Conservation (phyloP, 2,113 vertebrate species). For the Progne subis region DNA sequence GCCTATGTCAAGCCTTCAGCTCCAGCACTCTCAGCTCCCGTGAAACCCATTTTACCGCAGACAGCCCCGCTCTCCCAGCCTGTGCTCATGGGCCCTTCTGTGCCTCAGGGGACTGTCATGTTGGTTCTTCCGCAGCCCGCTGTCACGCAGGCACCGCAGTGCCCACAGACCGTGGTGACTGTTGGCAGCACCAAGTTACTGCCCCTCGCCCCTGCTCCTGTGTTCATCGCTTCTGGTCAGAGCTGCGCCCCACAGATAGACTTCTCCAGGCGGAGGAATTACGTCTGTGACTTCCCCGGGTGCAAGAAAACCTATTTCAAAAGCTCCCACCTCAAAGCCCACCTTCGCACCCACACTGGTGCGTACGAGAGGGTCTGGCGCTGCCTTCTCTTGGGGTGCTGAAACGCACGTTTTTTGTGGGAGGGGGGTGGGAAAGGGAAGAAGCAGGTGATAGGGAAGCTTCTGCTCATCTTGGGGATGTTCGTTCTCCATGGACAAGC, state of each 20-base stretch:
- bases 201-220: constrained; percentile 91
- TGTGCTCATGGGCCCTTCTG: constrained; percentile 83
- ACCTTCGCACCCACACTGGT: constrained; percentile 98
- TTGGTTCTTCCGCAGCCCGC: constrained; percentile 89
- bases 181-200: constrained; percentile 88
- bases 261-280: constrained; percentile 92
- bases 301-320: constrained; percentile 99
- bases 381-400: neutral
- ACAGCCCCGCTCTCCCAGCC: constrained; percentile 72
- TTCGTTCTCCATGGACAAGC: neutral
- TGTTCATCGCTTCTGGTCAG: constrained; percentile 85
- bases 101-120: constrained; percentile 91
- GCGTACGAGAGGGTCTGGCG: neutral
- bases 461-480: neutral
- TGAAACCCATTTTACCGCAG: constrained; percentile 83
- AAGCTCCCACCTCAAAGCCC: constrained; percentile 97
- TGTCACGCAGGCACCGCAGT: constrained; percentile 68
- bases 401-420: accelerated
- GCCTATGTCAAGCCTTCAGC: constrained; percentile 84
- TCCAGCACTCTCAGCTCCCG: constrained; percentile 58
- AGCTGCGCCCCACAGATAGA: constrained; percentile 79
- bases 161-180: constrained; percentile 78
- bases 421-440: neutral
- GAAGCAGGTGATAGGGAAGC: neutral
- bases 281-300: constrained; percentile 89